Conservation (phyloP, 1,140 invertebrate genomes). For the Scaptomyza montana region DNA sequence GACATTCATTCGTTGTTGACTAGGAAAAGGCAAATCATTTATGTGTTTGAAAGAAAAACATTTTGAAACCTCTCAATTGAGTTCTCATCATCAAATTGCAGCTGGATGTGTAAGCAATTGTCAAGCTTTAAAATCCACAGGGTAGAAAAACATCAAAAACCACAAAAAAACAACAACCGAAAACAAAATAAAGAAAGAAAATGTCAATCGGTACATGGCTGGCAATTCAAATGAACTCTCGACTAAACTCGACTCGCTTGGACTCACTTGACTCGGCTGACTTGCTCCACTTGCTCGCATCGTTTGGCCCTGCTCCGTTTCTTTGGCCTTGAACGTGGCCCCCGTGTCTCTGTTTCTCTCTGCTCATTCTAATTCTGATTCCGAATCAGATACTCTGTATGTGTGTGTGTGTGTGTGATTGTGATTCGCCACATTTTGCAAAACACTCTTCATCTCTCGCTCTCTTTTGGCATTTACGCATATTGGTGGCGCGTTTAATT, state of each 20-base stretch:
- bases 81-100: too few species aligned
- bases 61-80: too few species aligned
- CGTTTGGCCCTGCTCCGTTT: constrained; percentile 36
- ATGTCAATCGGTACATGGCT: constrained; percentile 27
- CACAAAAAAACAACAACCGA: background rate
- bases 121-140: background rate
- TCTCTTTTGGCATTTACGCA: constrained; percentile 10
- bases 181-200: background rate
- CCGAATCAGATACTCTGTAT: constrained; percentile 4
- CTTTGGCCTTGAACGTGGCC: constrained; percentile 39
- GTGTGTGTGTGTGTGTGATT: background rate
- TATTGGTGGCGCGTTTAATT: constrained; percentile 45
- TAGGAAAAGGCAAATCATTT: too few species aligned
- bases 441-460: too few species aligned
- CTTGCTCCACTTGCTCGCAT: constrained; percentile 28
- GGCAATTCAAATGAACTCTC: constrained; percentile 32
- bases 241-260: constrained; percentile 1
- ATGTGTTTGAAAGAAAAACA: too few species aligned
- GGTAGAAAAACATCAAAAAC: background rate
- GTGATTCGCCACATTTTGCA: constrained; percentile 17
- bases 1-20: too few species aligned
- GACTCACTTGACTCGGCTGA: constrained; percentile 36
- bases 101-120: too few species aligned
- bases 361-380: constrained; percentile 13
- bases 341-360: background rate